Conservation (phyloP, 2,113 vertebrate genomes). For the Brachirus orientalis region DNA sequence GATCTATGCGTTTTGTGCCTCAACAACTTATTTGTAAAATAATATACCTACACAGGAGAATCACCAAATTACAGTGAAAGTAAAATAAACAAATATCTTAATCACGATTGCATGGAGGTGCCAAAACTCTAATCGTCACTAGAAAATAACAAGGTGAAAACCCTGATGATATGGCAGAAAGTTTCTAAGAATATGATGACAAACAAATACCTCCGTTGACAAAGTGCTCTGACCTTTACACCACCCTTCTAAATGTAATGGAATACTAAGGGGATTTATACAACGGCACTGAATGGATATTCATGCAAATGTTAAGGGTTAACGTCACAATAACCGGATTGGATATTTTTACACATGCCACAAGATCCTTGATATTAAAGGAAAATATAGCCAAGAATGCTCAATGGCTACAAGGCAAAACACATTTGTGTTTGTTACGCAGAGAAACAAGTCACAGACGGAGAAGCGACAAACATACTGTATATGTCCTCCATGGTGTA, state of each 20-base stretch:
- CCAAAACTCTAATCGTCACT: too few species aligned
- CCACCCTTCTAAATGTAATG: conserved; percentile 10
- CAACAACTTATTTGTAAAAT: too few species aligned
- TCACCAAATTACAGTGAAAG: background rate
- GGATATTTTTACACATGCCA: conserved; percentile 24
- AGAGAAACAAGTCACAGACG: conserved; percentile 12
- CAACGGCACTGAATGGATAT: conserved; percentile 6
- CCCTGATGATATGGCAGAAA: background rate
- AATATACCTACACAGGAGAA: too few species aligned
- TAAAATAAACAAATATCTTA: too few species aligned
- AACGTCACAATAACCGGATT: conserved; percentile 23
- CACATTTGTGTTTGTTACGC: conserved; percentile 7
- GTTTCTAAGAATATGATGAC: background rate
- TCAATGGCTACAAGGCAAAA: conserved; percentile 9
- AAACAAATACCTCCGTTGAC: background rate
- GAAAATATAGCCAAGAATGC: conserved; percentile 11
- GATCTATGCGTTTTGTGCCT: background rate
- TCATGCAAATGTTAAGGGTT: conserved; percentile 48
- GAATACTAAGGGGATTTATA: conserved; percentile 28
- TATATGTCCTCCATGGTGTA: conserved; percentile 35
- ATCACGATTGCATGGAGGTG: background rate
- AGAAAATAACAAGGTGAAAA: background rate
- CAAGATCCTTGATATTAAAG: conserved; percentile 14
- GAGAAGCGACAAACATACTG: conserved; percentile 8
- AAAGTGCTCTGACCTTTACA: conserved; percentile 3